Evolutionary conservation across 2,113 vertebrate genomes (phyloP).

Genomic region (Ctenomys sociabilis): DNA sequence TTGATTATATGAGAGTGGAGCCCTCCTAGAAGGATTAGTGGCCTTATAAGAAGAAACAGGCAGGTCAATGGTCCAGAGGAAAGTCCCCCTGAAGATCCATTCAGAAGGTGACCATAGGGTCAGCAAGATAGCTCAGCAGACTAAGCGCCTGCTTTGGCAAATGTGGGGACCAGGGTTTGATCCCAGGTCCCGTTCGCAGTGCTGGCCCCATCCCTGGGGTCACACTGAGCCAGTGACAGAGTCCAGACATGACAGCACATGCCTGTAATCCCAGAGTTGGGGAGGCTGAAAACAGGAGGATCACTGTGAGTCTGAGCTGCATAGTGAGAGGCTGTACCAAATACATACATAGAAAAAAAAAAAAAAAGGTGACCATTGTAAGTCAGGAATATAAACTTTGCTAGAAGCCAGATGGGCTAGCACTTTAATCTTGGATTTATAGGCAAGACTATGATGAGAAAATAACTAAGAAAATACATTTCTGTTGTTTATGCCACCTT

Average conservation of each 20-base stretch:
- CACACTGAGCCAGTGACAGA: too few relatives aligned
- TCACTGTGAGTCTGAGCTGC: too few relatives aligned
- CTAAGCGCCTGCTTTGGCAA: too few relatives aligned
- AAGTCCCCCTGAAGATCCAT: not conserved
- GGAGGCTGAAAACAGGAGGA: too few relatives aligned
- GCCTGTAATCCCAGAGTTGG: too few relatives aligned
- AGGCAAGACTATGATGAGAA: not conserved
- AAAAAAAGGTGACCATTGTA: not conserved
- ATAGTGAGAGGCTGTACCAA: too few relatives aligned
- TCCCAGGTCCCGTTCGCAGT: too few relatives aligned
- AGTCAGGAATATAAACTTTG: not conserved
- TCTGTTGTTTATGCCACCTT: not conserved
- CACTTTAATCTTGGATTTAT: not conserved
- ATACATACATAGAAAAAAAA: too few relatives aligned
- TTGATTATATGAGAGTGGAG: not conserved
- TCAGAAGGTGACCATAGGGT: not conserved
- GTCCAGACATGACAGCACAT: too few relatives aligned
- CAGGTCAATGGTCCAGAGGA: not conserved
- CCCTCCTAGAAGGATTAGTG: not conserved
- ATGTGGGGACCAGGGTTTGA: too few relatives aligned
- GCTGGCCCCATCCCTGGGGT: too few relatives aligned
- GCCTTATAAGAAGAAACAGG: not conserved
- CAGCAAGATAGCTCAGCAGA: too few relatives aligned
- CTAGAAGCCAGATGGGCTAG: not conserved
- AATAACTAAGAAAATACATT: not conserved